Percentiles rank a stretch among this genome's conserved stretches.
phyloP scores from a whole-genome alignment of 2,113 vertebrate species.

The Rallus limicola region DNA sequence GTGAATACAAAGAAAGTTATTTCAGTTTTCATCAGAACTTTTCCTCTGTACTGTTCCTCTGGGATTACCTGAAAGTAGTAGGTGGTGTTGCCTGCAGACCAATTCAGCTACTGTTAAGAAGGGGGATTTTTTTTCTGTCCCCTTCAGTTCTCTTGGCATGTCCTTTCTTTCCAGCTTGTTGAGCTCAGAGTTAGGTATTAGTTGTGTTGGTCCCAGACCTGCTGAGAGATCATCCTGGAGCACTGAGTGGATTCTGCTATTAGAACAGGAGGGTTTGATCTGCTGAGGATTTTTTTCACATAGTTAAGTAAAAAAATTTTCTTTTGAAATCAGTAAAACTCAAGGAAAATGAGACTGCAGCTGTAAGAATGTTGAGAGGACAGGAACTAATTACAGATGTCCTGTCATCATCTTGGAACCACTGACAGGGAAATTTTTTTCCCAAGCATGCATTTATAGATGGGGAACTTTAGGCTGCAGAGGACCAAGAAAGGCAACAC shows the following conservation, averaged over 20 bases:
- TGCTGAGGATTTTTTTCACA: background rate
- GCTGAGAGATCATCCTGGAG: background rate
- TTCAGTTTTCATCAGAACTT: background rate
- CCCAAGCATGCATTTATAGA: background rate
- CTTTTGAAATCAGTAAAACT: background rate
- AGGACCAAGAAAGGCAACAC: background rate
- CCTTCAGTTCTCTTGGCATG: background rate
- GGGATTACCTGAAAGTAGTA: background rate
- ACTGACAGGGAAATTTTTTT: background rate
- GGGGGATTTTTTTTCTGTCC: background rate
- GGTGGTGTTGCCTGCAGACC: background rate
- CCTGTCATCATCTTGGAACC: background rate
- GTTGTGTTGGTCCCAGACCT: background rate
- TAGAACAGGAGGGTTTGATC: background rate
- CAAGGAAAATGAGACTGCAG: background rate
- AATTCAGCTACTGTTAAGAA: background rate
- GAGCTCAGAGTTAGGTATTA: background rate
- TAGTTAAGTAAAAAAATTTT: background rate
- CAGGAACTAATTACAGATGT: background rate
- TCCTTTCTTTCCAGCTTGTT: background rate
- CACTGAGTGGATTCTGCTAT: background rate
- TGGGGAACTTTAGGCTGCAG: background rate
- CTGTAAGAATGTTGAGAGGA: background rate
- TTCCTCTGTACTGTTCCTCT: background rate
- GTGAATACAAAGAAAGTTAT: rapidly evolving